Conservation (phyloP, 2,113 vertebrate species). For the Chionis minor region DNA sequence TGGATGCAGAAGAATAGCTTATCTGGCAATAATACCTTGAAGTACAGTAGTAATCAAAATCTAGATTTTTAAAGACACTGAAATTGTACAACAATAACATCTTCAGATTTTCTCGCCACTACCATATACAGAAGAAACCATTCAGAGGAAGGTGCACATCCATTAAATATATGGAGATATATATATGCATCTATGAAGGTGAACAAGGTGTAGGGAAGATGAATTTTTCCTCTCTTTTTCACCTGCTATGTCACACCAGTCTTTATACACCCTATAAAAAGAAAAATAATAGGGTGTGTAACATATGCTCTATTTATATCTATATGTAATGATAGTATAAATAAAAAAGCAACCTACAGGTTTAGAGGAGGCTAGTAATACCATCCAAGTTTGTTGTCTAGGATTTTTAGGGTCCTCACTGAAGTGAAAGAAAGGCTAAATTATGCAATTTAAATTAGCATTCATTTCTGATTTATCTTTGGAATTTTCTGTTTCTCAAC, state of each 20-base stretch:
- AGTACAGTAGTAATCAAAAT: neutral
- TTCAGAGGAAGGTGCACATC: neutral
- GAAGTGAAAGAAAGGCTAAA: neutral
- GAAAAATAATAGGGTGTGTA: accelerated
- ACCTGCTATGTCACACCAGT: neutral
- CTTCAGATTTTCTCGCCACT: neutral
- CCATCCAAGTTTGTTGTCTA: neutral
- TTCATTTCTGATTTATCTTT: neutral
- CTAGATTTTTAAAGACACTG: neutral
- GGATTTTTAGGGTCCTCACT: neutral
- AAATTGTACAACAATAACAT: neutral
- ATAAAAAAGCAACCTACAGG: neutral
- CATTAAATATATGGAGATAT: neutral
- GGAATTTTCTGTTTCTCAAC: neutral
- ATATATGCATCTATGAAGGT: neutral
- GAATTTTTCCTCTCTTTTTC: neutral
- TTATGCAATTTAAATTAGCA: neutral
- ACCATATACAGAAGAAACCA: neutral
- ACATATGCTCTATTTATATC: neutral
- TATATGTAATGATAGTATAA: neutral
- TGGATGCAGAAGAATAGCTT: neutral
- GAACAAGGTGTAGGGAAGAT: neutral
- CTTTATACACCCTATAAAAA: neutral
- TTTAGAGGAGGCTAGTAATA: neutral
- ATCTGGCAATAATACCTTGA: neutral